Conservation (phyloP, 2,888 invertebrate species). For the Aproaerema taeniolella region DNA sequence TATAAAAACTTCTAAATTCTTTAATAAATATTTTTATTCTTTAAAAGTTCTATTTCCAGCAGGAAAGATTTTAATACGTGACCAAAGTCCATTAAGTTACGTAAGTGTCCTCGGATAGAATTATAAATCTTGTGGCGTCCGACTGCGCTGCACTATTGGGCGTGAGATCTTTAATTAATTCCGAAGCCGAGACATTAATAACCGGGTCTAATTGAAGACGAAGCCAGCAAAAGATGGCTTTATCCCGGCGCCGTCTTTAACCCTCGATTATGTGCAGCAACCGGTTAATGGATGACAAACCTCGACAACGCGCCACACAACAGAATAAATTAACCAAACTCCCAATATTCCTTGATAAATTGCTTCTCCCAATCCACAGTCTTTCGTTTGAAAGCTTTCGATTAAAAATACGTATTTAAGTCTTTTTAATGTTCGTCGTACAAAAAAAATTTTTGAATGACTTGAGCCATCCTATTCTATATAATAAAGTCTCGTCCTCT, state of each 20-base stretch:
- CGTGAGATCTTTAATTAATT: slow-evolving; percentile 43
- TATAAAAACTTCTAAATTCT: no score
- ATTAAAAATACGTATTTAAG: no score
- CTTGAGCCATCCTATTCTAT: no score
- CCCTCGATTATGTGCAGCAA: slow-evolving; percentile 34
- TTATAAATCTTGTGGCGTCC: slow-evolving; percentile 38
- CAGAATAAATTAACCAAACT: slow-evolving; percentile 50
- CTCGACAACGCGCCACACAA: slow-evolving; percentile 48
- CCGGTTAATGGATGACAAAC: slow-evolving; percentile 50
- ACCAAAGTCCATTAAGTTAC: no score
- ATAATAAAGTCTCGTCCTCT: no score
- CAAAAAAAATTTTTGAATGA: no score
- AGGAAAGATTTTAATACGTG: slow-evolving; percentile 1
- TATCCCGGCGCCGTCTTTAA: slow-evolving; percentile 39
- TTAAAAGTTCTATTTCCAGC: slow-evolving; percentile 1
- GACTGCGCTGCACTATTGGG: slow-evolving; percentile 34
- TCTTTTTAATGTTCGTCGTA: no score
- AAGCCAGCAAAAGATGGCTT: no score
- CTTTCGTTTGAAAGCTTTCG: slow-evolving; percentile 29
- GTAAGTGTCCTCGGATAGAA: slow-evolving; percentile 28
- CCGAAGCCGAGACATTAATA: slow-evolving; percentile 44
- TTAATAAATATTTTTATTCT: no score
- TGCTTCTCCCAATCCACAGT: slow-evolving; percentile 34
- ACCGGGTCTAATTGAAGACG: slow-evolving; percentile 39
- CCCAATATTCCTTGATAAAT: slow-evolving; percentile 52